These are phyloP conservation scores for Caenorhabditis virilis DNA, from an alignment of 2,888 invertebrate species.

Conservation along the genomic window DNA sequence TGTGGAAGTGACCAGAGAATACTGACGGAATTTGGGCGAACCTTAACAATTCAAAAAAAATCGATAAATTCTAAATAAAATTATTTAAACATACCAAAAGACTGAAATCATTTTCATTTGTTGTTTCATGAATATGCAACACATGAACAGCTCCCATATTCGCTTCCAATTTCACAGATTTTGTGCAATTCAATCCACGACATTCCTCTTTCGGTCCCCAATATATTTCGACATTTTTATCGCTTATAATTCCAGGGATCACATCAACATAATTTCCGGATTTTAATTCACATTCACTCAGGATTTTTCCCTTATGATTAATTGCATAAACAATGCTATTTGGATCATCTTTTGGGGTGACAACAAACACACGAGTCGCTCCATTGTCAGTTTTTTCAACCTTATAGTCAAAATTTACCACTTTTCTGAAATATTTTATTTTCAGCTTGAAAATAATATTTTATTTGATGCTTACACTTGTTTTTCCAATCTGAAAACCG, in stretches of 20 bases:
- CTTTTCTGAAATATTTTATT: constrained; percentile 18
- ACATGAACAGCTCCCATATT: constrained; percentile 49
- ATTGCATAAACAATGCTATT: constrained; percentile 39
- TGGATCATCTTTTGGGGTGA: constrained; percentile 37
- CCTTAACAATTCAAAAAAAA: constrained; percentile 20
- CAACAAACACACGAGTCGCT: constrained; percentile 52
- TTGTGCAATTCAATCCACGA: constrained; percentile 34
- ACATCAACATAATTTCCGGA: constrained; percentile 52
- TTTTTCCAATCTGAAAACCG: constrained; percentile 37
- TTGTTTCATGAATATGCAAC: constrained; percentile 40
- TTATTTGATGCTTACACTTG: constrained; percentile 18
- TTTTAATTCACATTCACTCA: constrained; percentile 27
- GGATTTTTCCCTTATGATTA: constrained; percentile 34
- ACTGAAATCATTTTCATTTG: constrained; percentile 28
- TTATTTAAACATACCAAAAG: constrained; percentile 22
- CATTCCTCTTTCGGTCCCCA: constrained; percentile 41
- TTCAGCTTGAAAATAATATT: not conserved
- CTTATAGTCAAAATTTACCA: constrained; percentile 42
- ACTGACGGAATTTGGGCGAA: constrained; percentile 58
- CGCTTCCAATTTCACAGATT: constrained; percentile 23
- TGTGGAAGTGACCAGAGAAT: constrained; percentile 80
- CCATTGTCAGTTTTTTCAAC: constrained; percentile 61
- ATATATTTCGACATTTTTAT: constrained; percentile 46
- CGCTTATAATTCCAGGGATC: constrained; percentile 54
- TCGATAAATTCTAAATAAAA: not conserved